Conservation (phyloP, 2,888 invertebrate genomes). For the Drosophila nr. medialis region DNA sequence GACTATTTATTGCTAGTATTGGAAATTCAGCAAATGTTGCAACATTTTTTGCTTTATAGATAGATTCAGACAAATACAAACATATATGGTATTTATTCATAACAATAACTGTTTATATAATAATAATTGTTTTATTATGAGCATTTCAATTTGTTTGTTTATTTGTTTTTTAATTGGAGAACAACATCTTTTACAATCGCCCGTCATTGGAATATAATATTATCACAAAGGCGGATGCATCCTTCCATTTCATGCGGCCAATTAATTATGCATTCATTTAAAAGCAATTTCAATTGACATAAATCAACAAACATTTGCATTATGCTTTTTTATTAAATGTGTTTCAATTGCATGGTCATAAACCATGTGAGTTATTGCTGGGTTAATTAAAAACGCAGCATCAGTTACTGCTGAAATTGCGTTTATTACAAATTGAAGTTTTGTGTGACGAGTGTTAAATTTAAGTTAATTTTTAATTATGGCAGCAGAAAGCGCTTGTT, state of each 20-base stretch:
- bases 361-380: conserved; percentile 45
- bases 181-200: not conserved
- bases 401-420: conserved; percentile 37
- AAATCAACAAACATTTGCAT: conserved; percentile 50
- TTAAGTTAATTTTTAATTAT: conserved; percentile 79
- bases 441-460: conserved; percentile 68
- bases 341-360: conserved; percentile 37
- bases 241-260: conserved; percentile 32
- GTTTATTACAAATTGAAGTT: conserved; percentile 57
- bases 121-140: not conserved
- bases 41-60: not conserved
- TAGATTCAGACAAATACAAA: not conserved
- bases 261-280: conserved; percentile 72
- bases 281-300: conserved; percentile 58
- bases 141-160: not conserved
- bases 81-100: too few species aligned
- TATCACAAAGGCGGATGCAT: conserved; percentile 17
- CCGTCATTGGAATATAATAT: not conserved
- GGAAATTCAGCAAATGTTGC: not conserved
- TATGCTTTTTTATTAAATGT: not conserved
- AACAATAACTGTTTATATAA: too few species aligned
- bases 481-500: conserved; percentile 58
- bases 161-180: not conserved
- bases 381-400: conserved; percentile 50
- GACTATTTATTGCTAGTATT: conserved; percentile 7